A percentile compares a stretch with the other conserved stretches of the same genome.
These are phyloP conservation scores for Raja brachyura DNA, from an alignment of 2,113 vertebrate genomes.

Conservation along the genomic window DNA sequence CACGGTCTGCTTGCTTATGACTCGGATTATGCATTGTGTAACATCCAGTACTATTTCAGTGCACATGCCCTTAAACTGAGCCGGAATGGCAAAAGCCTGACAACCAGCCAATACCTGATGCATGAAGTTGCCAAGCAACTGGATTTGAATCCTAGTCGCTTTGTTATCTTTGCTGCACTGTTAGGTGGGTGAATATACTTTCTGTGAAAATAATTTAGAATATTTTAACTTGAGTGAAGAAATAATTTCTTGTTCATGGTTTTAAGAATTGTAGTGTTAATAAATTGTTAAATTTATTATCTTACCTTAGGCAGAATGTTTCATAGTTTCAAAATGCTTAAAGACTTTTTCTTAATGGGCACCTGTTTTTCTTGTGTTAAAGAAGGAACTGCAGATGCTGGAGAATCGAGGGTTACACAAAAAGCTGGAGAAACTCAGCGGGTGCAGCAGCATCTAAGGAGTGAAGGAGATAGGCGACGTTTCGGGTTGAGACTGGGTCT, in stretches of 20 bases:
- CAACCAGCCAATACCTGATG: conserved; percentile 94
- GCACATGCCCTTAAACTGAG: conserved; percentile 92
- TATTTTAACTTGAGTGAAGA: not conserved
- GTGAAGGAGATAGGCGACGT: no score
- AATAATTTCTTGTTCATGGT: not conserved
- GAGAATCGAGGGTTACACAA: no score
- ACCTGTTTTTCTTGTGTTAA: not conserved
- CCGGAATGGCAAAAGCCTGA: conserved; percentile 91
- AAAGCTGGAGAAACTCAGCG: no score
- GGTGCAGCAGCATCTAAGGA: no score
- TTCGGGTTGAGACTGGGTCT: no score
- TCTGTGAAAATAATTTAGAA: not conserved
- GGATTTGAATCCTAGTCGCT: conserved; percentile 84
- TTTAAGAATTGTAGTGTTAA: not conserved
- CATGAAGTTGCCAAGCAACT: conserved; percentile 92
- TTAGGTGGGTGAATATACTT: conserved; percentile 67
- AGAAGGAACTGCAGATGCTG: no score
- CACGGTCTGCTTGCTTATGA: conserved; percentile 89
- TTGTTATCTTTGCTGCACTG: conserved; percentile 88
- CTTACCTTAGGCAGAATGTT: not conserved
- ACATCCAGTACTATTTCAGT: conserved; percentile 92
- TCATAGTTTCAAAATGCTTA: not conserved
- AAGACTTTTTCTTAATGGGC: not conserved
- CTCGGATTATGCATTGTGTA: conserved; percentile 90
- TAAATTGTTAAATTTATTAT: not conserved